Percentiles rank a stretch among this genome's conserved stretches.
Evolutionary conservation across 2,797 vertebrate genomes (phyloP).

Genomic region (Alcedo quadribrachys): DNA sequence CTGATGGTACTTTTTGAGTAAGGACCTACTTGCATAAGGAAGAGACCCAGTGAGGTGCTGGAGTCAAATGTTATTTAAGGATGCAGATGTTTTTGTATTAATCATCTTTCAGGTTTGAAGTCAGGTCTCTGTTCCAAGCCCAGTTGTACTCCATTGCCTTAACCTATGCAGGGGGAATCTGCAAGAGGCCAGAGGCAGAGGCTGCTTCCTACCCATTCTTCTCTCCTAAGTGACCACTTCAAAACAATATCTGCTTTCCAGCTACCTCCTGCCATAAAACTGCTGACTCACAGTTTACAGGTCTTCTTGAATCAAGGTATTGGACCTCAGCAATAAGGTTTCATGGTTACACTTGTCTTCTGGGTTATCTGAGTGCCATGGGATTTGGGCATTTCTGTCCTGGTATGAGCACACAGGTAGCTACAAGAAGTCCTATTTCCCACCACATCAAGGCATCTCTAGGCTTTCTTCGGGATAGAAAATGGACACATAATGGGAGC

Average conservation of each 20-base stretch:
- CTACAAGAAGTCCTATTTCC: background rate
- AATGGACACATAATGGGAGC: background rate
- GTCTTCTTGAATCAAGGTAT: background rate
- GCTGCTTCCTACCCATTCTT: background rate
- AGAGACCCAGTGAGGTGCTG: background rate
- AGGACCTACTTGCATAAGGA: background rate
- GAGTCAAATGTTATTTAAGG: background rate
- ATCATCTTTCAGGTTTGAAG: background rate
- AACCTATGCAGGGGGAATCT: accelerated
- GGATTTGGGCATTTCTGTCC: background rate
- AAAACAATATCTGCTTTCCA: background rate
- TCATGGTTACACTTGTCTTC: background rate
- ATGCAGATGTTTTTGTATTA: background rate
- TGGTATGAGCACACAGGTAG: background rate
- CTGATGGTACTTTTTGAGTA: background rate
- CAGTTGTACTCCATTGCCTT: background rate
- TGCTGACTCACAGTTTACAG: background rate
- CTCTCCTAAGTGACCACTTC: background rate
- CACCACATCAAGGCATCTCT: background rate
- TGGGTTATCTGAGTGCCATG: background rate
- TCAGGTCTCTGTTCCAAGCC: background rate
- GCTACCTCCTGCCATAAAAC: background rate
- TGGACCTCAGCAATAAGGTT: background rate
- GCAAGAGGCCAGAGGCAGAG: background rate
- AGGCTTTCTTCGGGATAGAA: background rate